These are phyloP conservation scores for Leptinotarsa haldemani DNA, from an alignment of 2,888 invertebrate genomes.

Conservation along the genomic window DNA sequence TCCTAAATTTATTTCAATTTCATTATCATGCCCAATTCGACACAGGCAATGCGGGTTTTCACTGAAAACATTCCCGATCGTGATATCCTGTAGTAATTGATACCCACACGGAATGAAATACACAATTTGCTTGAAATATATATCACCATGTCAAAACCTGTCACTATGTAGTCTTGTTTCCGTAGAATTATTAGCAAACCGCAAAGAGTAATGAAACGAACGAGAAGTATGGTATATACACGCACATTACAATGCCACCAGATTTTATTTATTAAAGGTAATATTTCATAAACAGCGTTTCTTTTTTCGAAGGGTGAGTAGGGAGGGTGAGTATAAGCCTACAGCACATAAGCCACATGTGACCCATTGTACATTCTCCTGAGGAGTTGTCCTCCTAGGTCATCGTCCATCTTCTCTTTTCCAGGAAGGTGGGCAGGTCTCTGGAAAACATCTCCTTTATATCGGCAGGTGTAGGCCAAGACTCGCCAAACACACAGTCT, in stretches of 20 bases:
- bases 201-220: neutral
- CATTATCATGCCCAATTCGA: neutral
- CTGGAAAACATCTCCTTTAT: too few species aligned
- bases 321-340: too few species aligned
- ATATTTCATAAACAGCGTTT: neutral
- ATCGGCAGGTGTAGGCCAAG: too few species aligned
- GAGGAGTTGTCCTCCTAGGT: too few species aligned
- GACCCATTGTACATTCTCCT: too few species aligned
- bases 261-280: neutral
- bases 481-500: too few species aligned
- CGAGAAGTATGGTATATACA: neutral
- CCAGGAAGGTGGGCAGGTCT: too few species aligned
- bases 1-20: conserved; percentile 5
- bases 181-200: neutral
- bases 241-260: neutral
- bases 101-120: neutral
- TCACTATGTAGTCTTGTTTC: neutral
- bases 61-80: neutral
- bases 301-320: neutral
- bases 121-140: neutral
- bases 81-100: neutral
- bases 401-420: too few species aligned
- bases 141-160: neutral
- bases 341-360: too few species aligned
- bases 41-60: neutral